A percentile compares a stretch with the other conserved stretches of the same genome.
These are phyloP conservation scores for Macheiramphus alcinus DNA, from an alignment of 2,113 vertebrate genomes.

Conservation along the genomic window DNA sequence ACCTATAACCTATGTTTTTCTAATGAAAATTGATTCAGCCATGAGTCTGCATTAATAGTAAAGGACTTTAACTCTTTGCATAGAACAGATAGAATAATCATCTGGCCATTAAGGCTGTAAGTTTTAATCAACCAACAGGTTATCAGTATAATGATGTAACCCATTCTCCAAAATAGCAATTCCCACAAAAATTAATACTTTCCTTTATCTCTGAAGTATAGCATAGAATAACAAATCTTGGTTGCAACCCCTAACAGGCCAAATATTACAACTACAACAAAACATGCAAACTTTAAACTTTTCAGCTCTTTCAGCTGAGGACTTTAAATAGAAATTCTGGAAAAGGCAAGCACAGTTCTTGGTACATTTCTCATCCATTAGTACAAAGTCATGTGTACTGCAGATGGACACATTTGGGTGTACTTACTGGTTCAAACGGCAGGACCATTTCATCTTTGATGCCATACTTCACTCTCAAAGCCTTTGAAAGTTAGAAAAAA, in stretches of 20 bases:
- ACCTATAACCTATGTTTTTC: background rate
- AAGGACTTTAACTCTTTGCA: background rate
- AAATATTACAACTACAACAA: background rate
- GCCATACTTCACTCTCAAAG: conserved; percentile 89
- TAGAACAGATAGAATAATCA: fast-evolving
- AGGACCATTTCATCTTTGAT: conserved; percentile 96
- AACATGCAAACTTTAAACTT: background rate
- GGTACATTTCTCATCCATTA: background rate
- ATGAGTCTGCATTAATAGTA: background rate
- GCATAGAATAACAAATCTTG: background rate
- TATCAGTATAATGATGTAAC: background rate
- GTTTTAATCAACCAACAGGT: background rate
- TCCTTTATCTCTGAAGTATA: background rate
- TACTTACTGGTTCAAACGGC: conserved; percentile 91
- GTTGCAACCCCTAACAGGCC: background rate
- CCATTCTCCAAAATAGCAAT: background rate
- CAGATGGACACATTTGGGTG: fast-evolving
- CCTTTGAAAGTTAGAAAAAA: conserved; percentile 67
- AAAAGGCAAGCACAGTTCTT: background rate
- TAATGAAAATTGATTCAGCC: background rate
- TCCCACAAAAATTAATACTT: background rate
- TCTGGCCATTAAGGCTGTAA: background rate
- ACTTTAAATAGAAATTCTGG: background rate
- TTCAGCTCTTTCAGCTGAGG: background rate
- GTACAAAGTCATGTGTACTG: background rate